Conservation (phyloP, 1,140 invertebrate species). For the Drosophila kikkawai region DNA sequence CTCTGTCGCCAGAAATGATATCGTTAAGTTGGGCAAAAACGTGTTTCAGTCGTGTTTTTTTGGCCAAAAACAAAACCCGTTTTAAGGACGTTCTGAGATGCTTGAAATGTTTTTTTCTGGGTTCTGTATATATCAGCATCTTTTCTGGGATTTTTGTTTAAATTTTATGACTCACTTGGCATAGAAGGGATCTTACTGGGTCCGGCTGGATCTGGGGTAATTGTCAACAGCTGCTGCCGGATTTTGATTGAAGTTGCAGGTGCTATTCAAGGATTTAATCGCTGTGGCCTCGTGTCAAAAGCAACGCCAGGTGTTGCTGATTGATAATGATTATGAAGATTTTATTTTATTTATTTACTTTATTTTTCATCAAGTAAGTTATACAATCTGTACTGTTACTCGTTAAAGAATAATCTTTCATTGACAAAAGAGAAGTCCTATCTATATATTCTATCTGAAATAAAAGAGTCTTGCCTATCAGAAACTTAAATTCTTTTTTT, state of each 20-base stretch:
- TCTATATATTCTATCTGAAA: not conserved
- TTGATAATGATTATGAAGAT: not conserved
- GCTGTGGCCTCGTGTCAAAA: constrained; percentile 22
- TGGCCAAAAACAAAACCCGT: constrained; percentile 60
- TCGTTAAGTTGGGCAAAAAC: constrained; percentile 68
- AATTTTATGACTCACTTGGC: constrained; percentile 65
- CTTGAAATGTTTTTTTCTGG: constrained; percentile 4
- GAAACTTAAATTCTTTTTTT: not conserved
- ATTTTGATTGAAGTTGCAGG: constrained; percentile 22
- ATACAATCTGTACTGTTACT: not conserved
- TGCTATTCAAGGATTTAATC: constrained; percentile 8
- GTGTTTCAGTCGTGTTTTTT: constrained; percentile 56
- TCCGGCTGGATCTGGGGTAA: not conserved
- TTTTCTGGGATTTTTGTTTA: constrained; percentile 21
- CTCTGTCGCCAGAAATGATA: constrained; percentile 57
- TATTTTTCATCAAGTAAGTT: not conserved
- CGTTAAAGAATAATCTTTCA: not conserved
- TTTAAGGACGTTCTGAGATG: constrained; percentile 65
- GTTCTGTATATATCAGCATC: constrained; percentile 42
- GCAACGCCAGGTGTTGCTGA: not conserved
- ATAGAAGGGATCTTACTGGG: not conserved
- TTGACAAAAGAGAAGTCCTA: not conserved
- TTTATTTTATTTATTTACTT: too few species aligned
- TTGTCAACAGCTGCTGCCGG: constrained; percentile 15
- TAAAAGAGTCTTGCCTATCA: not conserved